Evolutionary conservation across 2,888 invertebrate genomes (phyloP).

Genomic region (Rotaria magnacalcarata): DNA sequence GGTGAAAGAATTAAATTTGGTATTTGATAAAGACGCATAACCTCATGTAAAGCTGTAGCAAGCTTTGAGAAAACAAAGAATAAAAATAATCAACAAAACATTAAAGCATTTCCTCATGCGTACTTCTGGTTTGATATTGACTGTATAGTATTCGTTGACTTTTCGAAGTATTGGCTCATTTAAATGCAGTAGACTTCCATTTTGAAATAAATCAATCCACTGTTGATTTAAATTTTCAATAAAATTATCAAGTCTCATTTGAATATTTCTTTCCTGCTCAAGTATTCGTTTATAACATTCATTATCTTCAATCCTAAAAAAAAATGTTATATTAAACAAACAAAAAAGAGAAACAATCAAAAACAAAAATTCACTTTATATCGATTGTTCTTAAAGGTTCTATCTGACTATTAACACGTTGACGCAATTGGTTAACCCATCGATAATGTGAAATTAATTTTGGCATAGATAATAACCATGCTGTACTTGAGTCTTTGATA

Average conservation of each 20-base stretch:
- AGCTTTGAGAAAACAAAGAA: constrained; percentile 62
- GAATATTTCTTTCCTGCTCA: constrained; percentile 70
- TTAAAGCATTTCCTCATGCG: neutral
- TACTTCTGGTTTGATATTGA: constrained; percentile 78
- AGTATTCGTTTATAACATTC: constrained; percentile 70
- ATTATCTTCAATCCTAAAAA: constrained; percentile 65
- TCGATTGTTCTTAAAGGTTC: constrained; percentile 75
- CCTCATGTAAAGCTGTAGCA: constrained; percentile 77
- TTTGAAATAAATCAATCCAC: constrained; percentile 72
- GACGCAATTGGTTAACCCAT: constrained; percentile 65
- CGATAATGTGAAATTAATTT: neutral
- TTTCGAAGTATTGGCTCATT: constrained; percentile 68
- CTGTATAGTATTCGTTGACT: constrained; percentile 66
- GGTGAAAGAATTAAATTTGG: constrained; percentile 65
- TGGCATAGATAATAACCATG: constrained; percentile 1
- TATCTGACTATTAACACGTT: constrained; percentile 61
- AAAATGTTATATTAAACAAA: neutral
- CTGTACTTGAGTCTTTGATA: neutral
- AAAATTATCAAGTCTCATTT: constrained; percentile 69
- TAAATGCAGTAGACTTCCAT: constrained; percentile 71
- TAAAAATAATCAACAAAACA: constrained; percentile 47
- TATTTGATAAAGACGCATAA: constrained; percentile 72
- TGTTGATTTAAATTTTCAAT: constrained; percentile 71
- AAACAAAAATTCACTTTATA: constrained; percentile 64
- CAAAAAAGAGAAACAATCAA: neutral